Conservation (phyloP, 1,140 invertebrate species). For the Ceratoteleas bidentatus region DNA sequence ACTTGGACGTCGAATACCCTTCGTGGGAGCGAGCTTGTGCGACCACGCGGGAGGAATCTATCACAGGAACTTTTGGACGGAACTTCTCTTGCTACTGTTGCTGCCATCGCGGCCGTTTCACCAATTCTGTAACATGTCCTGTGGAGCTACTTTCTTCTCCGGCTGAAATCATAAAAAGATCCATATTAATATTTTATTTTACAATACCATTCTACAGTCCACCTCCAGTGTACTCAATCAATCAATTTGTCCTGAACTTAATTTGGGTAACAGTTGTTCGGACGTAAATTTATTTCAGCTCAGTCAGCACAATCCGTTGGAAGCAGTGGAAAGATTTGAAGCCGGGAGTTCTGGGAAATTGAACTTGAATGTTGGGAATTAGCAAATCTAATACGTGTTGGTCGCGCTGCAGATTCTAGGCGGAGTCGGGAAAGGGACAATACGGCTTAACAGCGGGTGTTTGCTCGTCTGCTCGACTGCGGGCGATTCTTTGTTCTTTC, state of each 20-base stretch:
- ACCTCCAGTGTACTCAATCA: not conserved
- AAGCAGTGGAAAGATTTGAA: not conserved
- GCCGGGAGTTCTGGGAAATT: constrained; percentile 1
- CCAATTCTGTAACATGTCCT: constrained; percentile 72
- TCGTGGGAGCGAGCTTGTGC: constrained; percentile 52
- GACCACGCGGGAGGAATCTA: constrained; percentile 66
- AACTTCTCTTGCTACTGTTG: constrained; percentile 58
- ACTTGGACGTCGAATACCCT: constrained; percentile 64
- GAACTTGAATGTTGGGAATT: constrained; percentile 26
- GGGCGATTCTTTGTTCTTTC: constrained; percentile 74
- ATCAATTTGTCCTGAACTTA: not conserved
- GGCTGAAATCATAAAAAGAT: constrained; percentile 39
- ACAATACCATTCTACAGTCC: not conserved
- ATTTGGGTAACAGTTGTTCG: constrained; percentile 1
- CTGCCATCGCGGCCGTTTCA: constrained; percentile 76
- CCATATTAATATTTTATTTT: constrained; percentile 2
- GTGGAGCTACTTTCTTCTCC: constrained; percentile 38
- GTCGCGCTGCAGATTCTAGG: constrained; percentile 29
- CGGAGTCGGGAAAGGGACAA: constrained; percentile 69
- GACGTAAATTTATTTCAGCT: not conserved
- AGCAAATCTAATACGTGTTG: constrained; percentile 28
- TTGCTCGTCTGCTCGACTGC: constrained; percentile 62
- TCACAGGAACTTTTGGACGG: constrained; percentile 65
- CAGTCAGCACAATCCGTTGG: not conserved
- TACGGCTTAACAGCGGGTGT: constrained; percentile 75